These are phyloP conservation scores for Drosophila teissieri DNA, from an alignment of 1,140 invertebrate genomes.

Conservation along the genomic window DNA sequence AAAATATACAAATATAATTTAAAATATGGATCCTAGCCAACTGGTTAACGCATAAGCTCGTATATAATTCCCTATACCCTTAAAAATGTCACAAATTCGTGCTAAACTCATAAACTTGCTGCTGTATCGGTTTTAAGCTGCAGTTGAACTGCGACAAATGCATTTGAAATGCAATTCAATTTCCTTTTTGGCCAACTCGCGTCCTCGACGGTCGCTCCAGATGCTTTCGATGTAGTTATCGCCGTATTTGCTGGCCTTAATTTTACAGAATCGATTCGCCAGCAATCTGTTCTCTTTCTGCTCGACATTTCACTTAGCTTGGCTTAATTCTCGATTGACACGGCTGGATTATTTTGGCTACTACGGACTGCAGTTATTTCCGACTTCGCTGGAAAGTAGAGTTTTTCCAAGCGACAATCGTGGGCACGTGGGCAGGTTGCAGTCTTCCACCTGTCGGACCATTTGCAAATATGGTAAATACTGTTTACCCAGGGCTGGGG, in stretches of 20 bases:
- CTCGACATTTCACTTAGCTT: conserved; percentile 40
- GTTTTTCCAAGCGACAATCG: not conserved
- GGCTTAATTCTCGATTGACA: conserved; percentile 62
- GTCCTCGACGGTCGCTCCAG: conserved; percentile 24
- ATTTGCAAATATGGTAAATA: conserved; percentile 23
- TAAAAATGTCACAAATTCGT: conserved; percentile 53
- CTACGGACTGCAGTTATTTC: conserved; percentile 10
- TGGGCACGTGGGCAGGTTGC: not conserved
- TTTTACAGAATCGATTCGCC: conserved; percentile 43
- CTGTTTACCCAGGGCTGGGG: conserved; percentile 9
- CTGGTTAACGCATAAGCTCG: not conserved
- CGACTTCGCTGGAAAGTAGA: conserved; percentile 12
- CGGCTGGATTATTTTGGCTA: conserved; percentile 16
- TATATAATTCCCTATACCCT: not conserved
- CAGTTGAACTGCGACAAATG: conserved; percentile 53
- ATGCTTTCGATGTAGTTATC: conserved; percentile 38
- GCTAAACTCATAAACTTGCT: conserved; percentile 23
- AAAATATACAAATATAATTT: not conserved
- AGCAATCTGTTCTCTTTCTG: conserved; percentile 18
- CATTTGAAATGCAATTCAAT: conserved; percentile 77
- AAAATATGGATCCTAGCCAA: conserved; percentile 6
- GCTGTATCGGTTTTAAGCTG: conserved; percentile 19
- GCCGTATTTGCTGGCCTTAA: conserved; percentile 64
- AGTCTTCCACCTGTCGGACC: not conserved
- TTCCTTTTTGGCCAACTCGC: conserved; percentile 43